Percentiles rank a stretch among this genome's conserved stretches.
phyloP scores from a whole-genome alignment of 1,140 invertebrate species.

The Diorhabda carinulata region DNA sequence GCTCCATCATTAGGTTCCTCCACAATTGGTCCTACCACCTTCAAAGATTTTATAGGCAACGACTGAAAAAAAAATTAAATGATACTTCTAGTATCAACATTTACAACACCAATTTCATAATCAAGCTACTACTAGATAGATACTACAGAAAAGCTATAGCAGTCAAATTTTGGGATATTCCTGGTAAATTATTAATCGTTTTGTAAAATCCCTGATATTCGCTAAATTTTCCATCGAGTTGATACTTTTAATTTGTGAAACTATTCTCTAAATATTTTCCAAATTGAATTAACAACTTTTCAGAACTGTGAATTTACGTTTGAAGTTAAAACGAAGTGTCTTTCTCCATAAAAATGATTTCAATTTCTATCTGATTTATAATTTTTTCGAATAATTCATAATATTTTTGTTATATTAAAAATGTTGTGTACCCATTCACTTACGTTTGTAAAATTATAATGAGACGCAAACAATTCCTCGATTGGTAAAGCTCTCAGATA shows the following conservation, averaged over 20 bases:
- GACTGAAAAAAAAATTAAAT: neutral
- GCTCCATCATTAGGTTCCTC: conserved; percentile 47
- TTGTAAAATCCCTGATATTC: neutral
- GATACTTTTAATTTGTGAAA: neutral
- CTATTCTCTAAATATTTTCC: neutral
- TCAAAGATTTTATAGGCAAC: neutral
- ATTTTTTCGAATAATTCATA: too few relatives aligned
- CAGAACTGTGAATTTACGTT: neutral
- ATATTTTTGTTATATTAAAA: too few relatives aligned
- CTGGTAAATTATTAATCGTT: too few relatives aligned
- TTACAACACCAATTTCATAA: too few relatives aligned
- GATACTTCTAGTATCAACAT: too few relatives aligned
- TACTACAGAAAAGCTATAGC: too few relatives aligned
- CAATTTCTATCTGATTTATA: too few relatives aligned
- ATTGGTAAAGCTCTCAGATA: neutral
- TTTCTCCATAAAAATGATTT: too few relatives aligned
- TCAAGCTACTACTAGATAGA: too few relatives aligned
- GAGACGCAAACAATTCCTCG: neutral
- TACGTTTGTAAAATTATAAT: neutral
- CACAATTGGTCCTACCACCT: conserved; percentile 48
- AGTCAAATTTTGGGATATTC: too few relatives aligned
- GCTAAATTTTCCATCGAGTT: neutral
- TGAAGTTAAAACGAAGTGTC: too few relatives aligned
- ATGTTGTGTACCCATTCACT: neutral
- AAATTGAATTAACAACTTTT: neutral